Conservation (phyloP, 2,888 invertebrate species). For the Polydrusus tereticollis region DNA sequence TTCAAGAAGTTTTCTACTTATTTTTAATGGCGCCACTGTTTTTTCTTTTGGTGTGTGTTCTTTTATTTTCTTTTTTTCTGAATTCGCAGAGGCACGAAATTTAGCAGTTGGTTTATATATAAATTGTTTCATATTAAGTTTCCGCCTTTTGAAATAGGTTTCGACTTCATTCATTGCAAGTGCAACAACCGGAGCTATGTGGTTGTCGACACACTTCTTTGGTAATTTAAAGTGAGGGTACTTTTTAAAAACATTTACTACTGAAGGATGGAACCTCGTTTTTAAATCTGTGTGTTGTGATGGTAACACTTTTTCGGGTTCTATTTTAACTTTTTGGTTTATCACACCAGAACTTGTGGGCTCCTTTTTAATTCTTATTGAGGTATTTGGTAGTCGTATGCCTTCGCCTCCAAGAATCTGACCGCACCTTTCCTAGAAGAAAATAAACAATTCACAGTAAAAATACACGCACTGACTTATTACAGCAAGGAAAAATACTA, state of each 20-base stretch:
- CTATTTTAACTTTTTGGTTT: neutral
- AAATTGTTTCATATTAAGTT: conserved; percentile 35
- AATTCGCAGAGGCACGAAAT: too few relatives aligned
- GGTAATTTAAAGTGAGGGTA: conserved; percentile 52
- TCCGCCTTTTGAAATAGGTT: conserved; percentile 44
- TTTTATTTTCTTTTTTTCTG: conserved; percentile 15
- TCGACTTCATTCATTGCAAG: conserved; percentile 52
- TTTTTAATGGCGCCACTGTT: conserved; percentile 31
- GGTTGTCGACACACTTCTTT: conserved; percentile 35
- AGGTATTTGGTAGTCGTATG: conserved; percentile 33
- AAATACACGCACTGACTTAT: too few relatives aligned
- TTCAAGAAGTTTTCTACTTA: conserved; percentile 18
- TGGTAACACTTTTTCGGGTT: neutral
- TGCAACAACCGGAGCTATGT: conserved; percentile 52
- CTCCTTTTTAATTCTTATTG: conserved; percentile 38
- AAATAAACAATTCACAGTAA: conserved; percentile 22
- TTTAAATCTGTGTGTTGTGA: conserved; percentile 28
- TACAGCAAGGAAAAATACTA: too few relatives aligned
- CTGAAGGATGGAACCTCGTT: conserved; percentile 48
- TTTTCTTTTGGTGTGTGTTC: neutral
- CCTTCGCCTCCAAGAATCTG: conserved; percentile 28
- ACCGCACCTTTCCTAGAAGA: conserved; percentile 46
- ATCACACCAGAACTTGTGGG: neutral
- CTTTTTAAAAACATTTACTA: conserved; percentile 44
- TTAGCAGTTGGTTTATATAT: conserved; percentile 14